Conservation (phyloP, 1,140 invertebrate species). For the Leptopilina boulardi region DNA sequence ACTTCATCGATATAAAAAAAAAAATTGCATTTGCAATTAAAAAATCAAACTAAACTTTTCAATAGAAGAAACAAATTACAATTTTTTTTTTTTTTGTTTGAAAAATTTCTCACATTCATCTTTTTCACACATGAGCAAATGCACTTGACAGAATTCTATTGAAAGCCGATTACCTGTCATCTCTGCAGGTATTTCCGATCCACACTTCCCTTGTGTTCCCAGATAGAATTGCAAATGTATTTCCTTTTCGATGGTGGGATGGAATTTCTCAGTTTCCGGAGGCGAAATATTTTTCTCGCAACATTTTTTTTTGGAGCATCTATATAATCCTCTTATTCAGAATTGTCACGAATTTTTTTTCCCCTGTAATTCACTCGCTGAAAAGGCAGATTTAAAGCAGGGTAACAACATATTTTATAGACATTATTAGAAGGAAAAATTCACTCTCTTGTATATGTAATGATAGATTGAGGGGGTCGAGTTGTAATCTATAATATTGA, state of each 20-base stretch:
- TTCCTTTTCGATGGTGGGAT: neutral
- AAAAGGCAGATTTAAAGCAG: neutral
- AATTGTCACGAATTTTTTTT: neutral
- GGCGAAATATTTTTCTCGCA: neutral
- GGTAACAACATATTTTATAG: neutral
- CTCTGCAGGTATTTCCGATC: neutral
- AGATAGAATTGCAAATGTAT: neutral
- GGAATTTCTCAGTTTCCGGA: neutral
- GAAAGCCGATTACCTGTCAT: conserved; percentile 12
- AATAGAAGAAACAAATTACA: too few species aligned
- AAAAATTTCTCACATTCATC: too few species aligned
- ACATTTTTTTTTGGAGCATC: neutral
- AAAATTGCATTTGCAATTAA: too few species aligned
- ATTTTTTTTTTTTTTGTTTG: too few species aligned
- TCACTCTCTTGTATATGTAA: neutral
- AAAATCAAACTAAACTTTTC: too few species aligned
- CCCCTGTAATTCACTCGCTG: neutral
- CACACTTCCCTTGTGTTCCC: neutral
- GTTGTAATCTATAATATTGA: neutral
- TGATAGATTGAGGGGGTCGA: neutral
- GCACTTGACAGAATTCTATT: neutral
- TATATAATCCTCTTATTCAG: too few species aligned
- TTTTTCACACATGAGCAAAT: neutral
- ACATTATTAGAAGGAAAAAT: neutral
- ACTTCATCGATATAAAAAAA: too few species aligned